Conservation (phyloP, 2,113 vertebrate genomes). For the Thunnus maccoyii region DNA sequence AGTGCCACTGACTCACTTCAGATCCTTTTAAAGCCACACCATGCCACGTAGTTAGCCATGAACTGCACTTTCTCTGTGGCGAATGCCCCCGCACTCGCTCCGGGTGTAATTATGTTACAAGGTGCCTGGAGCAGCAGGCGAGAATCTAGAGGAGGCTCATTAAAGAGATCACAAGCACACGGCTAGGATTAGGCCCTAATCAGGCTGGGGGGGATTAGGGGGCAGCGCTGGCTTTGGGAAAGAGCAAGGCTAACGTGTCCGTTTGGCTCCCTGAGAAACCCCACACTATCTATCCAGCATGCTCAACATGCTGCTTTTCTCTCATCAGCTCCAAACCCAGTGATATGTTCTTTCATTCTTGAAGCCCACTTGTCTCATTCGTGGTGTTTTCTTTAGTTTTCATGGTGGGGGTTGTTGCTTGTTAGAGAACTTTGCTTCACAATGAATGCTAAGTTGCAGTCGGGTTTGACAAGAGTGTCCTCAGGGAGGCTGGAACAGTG, state of each 20-base stretch:
- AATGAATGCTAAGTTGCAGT: no score
- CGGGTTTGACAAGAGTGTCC: constrained; percentile 66
- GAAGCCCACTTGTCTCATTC: constrained; percentile 45
- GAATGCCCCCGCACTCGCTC: constrained; percentile 5
- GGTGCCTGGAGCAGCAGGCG: constrained; percentile 22
- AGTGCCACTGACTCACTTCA: constrained; percentile 5
- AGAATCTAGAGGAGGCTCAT: constrained; percentile 66
- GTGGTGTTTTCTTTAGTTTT: constrained; percentile 36
- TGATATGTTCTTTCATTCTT: constrained; percentile 29
- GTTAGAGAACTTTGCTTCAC: constrained; percentile 46
- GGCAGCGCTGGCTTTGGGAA: constrained; percentile 45
- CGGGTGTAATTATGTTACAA: constrained; percentile 41
- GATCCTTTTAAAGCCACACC: constrained; percentile 30
- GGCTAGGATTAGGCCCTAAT: constrained; percentile 72
- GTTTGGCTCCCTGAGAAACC: constrained; percentile 34
- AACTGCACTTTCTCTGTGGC: background rate
- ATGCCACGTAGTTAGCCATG: background rate
- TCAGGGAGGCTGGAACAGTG: constrained; percentile 54
- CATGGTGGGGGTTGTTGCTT: background rate
- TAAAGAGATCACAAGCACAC: constrained; percentile 73
- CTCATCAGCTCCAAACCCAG: constrained; percentile 15
- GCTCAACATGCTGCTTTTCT: constrained; percentile 24
- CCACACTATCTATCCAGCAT: constrained; percentile 15
- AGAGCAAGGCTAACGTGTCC: constrained; percentile 30
- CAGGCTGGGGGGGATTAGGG: constrained; percentile 55